Base-by-base conservation (phyloP, 2,797 vertebrate species). In the Sebastes baramenuke region DNA sequence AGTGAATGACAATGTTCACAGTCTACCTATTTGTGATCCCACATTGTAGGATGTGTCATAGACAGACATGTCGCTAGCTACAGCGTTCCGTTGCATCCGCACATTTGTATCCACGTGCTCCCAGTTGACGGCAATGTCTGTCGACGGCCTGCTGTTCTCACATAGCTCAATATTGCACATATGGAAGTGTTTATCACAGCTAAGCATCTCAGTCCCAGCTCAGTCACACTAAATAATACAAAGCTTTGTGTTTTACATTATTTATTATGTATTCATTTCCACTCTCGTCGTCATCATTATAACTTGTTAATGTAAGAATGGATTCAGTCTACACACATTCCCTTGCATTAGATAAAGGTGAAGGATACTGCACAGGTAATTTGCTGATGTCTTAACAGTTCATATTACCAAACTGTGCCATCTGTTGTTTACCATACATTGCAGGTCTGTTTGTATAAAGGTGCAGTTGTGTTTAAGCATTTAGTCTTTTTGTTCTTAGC, bases 181-280 rank as follows among this genome's bases (percentile, higher is more conserved):
- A 84, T 79, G 70, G 67, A 85, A 87, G 88, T 87, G 86, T 81
- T 87, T 78, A 82, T 93, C 84, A 85, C 88, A 90, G 85, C 80
- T 83, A 77, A 81, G 77, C 59, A 74, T 88, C 76, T 69, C 77
- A 67, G 67, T 56, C 81, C 67, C 82, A 67, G 65, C 56, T 84
- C 82, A 79, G 81, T 87, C 87, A 55, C 87, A 81, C 77, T 75
- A 89, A 88, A 87, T 88, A 86, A 85, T 72, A 36, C 75, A 85
- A 74, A 87, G 85, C 84, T 88, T 80, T 78, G 30, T 77, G 58
- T 87, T 87, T 83, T 78, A 54, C 52, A 54, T 54, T 54, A 54
- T 54, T 54, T n/a, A 54, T 54, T 54, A 54, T 54, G 52, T 54
- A 70, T 88, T 81, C 55, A 61, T 88, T 86, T 84, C 82, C 79